Conservation (phyloP, 2,797 vertebrate species). For the Aldrovandia affinis region DNA sequence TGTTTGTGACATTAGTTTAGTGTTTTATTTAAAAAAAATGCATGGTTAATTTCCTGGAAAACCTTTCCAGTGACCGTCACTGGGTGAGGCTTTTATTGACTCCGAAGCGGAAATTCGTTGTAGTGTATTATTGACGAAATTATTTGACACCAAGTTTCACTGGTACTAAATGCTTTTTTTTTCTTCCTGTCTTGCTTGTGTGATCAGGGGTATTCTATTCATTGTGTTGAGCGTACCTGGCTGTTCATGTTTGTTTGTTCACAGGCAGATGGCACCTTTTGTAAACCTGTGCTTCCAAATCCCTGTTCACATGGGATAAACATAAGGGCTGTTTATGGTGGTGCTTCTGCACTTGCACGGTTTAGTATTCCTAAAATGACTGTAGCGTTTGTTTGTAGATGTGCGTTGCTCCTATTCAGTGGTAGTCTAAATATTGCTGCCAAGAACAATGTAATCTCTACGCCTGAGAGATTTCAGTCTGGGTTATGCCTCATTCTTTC, state of each 20-base stretch:
- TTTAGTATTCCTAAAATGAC: slow-evolving; percentile 2
- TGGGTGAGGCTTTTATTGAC: neutral
- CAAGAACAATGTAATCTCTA: slow-evolving; percentile 50
- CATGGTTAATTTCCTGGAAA: neutral
- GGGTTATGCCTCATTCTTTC: slow-evolving; percentile 47
- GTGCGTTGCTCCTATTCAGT: slow-evolving; percentile 6
- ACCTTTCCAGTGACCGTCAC: neutral
- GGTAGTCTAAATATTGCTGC: slow-evolving; percentile 39
- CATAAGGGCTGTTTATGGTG: neutral
- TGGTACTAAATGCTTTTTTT: neutral
- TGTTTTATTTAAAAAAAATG: neutral
- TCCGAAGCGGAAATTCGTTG: neutral
- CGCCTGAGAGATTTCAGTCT: slow-evolving; percentile 49
- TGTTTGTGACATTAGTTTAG: neutral
- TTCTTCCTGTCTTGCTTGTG: neutral
- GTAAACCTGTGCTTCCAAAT: slow-evolving; percentile 31
- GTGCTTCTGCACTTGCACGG: neutral
- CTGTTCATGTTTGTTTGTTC: slow-evolving; percentile 56
- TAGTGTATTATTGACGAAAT: neutral
- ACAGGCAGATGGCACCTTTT: slow-evolving; percentile 40
- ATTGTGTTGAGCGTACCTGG: neutral
- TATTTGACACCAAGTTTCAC: neutral
- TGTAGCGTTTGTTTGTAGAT: neutral
- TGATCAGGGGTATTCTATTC: neutral
- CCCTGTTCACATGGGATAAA: slow-evolving; percentile 27